A percentile compares a stretch with the other conserved stretches of the same genome.
These are phyloP conservation scores for Crypturellus undulatus DNA, from an alignment of 2,113 vertebrate genomes.

Conservation along the genomic window DNA sequence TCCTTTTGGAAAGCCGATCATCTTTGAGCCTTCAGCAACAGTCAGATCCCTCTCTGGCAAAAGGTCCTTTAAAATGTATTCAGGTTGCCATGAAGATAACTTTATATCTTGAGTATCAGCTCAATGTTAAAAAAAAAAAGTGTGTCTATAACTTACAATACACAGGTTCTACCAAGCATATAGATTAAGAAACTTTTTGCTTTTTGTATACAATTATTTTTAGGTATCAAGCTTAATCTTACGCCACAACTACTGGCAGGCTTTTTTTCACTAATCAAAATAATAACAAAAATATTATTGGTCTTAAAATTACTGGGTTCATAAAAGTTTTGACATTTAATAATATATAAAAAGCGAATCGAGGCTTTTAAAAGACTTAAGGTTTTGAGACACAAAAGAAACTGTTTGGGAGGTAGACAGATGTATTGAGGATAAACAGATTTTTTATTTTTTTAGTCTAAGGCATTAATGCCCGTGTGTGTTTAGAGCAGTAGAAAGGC, in stretches of 20 bases:
- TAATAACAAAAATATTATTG: slow-evolving; percentile 35
- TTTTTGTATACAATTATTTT: background rate
- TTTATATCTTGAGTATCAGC: background rate
- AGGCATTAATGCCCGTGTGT: slow-evolving; percentile 35
- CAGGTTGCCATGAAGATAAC: background rate
- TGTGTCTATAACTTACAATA: background rate
- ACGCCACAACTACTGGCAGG: background rate
- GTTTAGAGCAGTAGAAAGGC: slow-evolving; percentile 31
- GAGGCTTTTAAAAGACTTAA: slow-evolving; percentile 44
- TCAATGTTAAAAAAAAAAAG: background rate
- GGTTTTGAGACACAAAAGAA: slow-evolving; percentile 59
- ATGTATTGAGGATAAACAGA: slow-evolving; percentile 70
- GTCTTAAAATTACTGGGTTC: slow-evolving; percentile 42
- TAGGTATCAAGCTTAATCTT: background rate
- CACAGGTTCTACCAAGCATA: background rate
- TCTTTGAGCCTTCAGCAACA: background rate
- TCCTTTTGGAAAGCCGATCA: background rate
- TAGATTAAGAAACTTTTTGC: background rate
- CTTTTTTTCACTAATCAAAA: slow-evolving; percentile 14
- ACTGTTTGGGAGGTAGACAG: slow-evolving; percentile 75
- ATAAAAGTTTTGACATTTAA: slow-evolving; percentile 25
- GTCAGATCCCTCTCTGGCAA: background rate
- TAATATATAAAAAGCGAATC: slow-evolving; percentile 57
- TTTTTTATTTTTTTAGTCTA: slow-evolving; percentile 22
- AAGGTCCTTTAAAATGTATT: background rate